Evolutionary conservation across 2,797 vertebrate genomes (phyloP).

Genomic region (Gadopsis bispinosus): DNA sequence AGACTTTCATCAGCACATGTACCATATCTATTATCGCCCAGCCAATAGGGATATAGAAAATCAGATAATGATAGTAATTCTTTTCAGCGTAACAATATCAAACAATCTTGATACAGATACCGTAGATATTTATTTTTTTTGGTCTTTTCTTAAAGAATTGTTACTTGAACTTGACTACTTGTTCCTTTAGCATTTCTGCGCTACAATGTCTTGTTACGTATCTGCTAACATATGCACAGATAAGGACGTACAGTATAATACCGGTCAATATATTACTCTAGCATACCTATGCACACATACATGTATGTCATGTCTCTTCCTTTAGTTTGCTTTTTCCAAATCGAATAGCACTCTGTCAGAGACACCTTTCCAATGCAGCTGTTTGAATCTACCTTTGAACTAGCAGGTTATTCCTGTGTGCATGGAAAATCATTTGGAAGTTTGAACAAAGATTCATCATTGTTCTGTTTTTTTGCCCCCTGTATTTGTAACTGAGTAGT

Average conservation of each 20-base stretch:
- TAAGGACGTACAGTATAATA: background rate
- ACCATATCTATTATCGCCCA: too few species aligned
- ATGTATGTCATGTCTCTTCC: background rate
- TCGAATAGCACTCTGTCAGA: background rate
- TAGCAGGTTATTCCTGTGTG: background rate
- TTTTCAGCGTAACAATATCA: too few species aligned
- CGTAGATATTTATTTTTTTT: too few species aligned
- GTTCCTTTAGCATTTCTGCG: background rate
- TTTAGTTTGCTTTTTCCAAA: background rate
- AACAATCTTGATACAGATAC: too few species aligned
- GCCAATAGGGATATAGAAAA: too few species aligned
- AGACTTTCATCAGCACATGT: too few species aligned
- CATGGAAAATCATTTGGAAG: constrained; percentile 16
- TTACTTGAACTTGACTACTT: too few species aligned
- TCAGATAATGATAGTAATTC: too few species aligned
- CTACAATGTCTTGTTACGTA: background rate
- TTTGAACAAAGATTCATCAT: constrained; percentile 28
- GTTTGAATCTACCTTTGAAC: background rate
- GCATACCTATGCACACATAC: background rate
- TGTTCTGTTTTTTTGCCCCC: background rate
- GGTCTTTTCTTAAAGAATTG: too few species aligned
- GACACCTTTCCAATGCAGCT: background rate
- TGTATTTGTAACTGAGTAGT: constrained; percentile 21
- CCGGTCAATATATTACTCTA: background rate
- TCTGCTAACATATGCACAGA: background rate